Evolutionary conservation across 1,140 invertebrate genomes (phyloP).

Genomic region (Pogonomyrmex californicus): DNA sequence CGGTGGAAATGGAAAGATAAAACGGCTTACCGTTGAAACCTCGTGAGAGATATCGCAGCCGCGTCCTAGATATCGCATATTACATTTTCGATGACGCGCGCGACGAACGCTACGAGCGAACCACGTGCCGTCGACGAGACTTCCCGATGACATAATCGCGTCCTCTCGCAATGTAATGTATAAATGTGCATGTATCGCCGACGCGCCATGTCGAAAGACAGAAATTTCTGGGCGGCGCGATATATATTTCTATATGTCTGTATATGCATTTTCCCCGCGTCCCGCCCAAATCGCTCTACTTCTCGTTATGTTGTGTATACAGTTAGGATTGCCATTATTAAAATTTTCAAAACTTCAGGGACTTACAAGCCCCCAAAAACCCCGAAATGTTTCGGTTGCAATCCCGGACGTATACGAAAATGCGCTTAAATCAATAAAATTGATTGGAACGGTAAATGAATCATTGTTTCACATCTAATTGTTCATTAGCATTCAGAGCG

Average conservation of each 20-base stretch:
- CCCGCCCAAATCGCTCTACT: constrained; percentile 24
- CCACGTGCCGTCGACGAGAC: background rate
- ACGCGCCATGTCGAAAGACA: background rate
- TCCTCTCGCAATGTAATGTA: constrained; percentile 1
- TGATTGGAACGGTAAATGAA: no score
- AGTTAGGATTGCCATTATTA: no score
- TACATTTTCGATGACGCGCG: background rate
- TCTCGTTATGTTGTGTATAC: constrained; percentile 7
- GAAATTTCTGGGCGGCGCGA: constrained; percentile 17
- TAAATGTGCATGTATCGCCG: background rate
- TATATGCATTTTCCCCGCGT: constrained; percentile 42
- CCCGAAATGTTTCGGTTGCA: no score
- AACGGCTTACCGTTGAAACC: background rate
- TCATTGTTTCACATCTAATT: no score
- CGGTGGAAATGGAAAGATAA: no score
- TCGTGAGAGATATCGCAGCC: background rate
- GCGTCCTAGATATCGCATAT: background rate
- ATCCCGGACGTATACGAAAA: no score
- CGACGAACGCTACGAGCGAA: background rate
- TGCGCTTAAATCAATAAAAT: no score
- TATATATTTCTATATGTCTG: background rate
- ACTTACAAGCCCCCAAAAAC: no score
- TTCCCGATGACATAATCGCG: constrained; percentile 6
- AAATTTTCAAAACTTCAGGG: no score
- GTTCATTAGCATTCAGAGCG: no score